A percentile compares a stretch with the other conserved stretches of the same genome.
Conservation (phyloP, 2,888 invertebrate species). For the Branchellion lobata region DNA sequence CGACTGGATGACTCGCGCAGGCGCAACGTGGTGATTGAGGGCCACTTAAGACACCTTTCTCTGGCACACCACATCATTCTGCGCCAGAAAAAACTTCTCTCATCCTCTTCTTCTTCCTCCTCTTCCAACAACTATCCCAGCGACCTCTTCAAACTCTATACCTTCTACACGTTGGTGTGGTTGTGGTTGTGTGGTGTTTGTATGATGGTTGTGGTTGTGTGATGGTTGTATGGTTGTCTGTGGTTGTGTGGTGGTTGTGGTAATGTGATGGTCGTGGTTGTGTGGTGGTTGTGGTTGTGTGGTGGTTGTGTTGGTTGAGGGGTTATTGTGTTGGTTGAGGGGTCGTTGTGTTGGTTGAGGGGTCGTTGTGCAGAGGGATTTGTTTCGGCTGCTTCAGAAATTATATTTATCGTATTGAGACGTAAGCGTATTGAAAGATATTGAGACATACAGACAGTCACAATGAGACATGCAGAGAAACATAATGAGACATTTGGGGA, state of each 20-base stretch:
- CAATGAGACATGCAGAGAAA: no score
- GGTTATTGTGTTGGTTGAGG: no score
- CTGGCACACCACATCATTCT: constrained; percentile 27
- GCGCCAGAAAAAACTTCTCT: constrained; percentile 26
- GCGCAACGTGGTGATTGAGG: constrained; percentile 8
- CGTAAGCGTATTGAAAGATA: no score
- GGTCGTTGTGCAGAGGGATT: no score
- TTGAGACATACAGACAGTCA: no score
- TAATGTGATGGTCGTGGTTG: neutral
- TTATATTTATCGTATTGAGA: no score
- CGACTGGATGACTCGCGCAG: constrained; percentile 13
- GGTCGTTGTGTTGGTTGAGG: no score
- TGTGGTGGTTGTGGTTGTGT: neutral
- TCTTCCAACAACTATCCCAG: constrained; percentile 1
- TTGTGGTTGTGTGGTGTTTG: neutral
- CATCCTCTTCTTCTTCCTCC: neutral
- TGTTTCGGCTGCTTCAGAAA: no score
- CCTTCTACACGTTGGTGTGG: constrained; percentile 18
- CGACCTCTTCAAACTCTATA: constrained; percentile 23
- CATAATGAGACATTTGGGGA: no score
- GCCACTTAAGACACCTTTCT: neutral
- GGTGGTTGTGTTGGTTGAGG: neutral
- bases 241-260: neutral
- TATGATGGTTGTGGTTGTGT: neutral
- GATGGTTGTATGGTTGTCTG: neutral